Conservation (phyloP, 2,888 invertebrate genomes). For the Ectemnius cavifrons region DNA sequence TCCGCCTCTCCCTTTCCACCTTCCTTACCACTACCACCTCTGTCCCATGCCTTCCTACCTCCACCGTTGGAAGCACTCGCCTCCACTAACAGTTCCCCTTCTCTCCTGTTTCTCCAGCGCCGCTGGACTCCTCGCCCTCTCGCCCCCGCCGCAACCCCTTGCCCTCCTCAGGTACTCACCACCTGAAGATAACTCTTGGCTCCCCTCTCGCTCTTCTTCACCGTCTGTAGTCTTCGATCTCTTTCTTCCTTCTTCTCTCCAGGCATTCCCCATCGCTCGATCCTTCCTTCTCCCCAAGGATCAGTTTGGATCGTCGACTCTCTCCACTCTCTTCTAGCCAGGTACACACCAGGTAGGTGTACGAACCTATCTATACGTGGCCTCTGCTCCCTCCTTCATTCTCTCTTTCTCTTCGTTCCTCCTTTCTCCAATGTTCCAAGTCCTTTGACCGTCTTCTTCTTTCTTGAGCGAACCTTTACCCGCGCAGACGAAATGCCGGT, state of each 20-base stretch:
- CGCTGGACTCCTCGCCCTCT: slow-evolving; percentile 14
- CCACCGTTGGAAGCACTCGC: slow-evolving; percentile 50
- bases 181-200: slow-evolving; percentile 48
- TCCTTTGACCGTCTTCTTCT: neutral
- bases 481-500: slow-evolving; percentile 4
- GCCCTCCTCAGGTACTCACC: slow-evolving; percentile 37
- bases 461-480: neutral
- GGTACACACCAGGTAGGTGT: neutral
- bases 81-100: slow-evolving; percentile 39
- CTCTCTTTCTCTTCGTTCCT: neutral
- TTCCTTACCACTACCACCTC: slow-evolving; percentile 43
- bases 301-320: slow-evolving; percentile 49
- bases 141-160: slow-evolving; percentile 40
- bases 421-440: neutral
- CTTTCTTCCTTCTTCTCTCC: slow-evolving; percentile 22
- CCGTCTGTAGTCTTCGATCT: too few species aligned
- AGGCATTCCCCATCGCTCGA: slow-evolving; percentile 30
- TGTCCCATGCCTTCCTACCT: slow-evolving; percentile 35
- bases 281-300: slow-evolving; percentile 48
- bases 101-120: slow-evolving; percentile 13
- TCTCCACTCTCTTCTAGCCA: slow-evolving; percentile 32
- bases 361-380: slow-evolving; percentile 10
- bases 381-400: neutral
- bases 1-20: slow-evolving; percentile 48
- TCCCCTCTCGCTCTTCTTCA: slow-evolving; percentile 28